Conservation (phyloP, 2,113 vertebrate species). For the Epinephelus moara region DNA sequence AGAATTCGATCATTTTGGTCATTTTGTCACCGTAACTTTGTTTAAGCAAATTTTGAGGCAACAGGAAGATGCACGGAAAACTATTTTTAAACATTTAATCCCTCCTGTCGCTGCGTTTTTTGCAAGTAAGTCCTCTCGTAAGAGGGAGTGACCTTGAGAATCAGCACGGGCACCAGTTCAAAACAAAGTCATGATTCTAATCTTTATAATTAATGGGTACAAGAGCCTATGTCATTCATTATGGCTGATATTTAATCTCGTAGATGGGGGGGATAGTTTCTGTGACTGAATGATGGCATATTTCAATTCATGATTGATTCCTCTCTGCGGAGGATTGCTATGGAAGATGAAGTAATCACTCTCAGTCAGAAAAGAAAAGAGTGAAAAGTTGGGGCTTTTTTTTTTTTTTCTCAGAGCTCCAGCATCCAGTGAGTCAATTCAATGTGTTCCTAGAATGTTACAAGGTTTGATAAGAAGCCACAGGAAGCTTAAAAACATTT, state of each 20-base stretch:
- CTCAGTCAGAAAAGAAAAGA: conserved; percentile 42
- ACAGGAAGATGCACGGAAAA: not conserved
- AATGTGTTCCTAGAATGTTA: conserved; percentile 3
- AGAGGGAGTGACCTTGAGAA: conserved; percentile 63
- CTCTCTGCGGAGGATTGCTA: conserved; percentile 35
- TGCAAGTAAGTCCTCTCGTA: conserved; percentile 7
- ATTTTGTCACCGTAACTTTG: conserved; percentile 3
- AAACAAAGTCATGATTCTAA: conserved; percentile 70
- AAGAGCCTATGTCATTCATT: conserved; percentile 70
- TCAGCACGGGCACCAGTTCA: conserved; percentile 36
- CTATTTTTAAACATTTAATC: conserved; percentile 3
- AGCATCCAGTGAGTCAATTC: conserved; percentile 37
- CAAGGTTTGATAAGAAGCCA: conserved; percentile 12
- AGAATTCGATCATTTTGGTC: conserved; percentile 23
- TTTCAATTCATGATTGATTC: conserved; percentile 71
- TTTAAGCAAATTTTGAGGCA: not conserved
- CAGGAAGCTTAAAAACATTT: conserved; percentile 14
- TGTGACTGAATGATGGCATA: conserved; percentile 63
- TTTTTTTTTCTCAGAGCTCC: conserved; percentile 10
- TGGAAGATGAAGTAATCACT: conserved; percentile 64
- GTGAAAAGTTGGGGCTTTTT: conserved; percentile 19
- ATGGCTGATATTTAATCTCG: conserved; percentile 68
- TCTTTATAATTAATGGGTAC: conserved; percentile 72
- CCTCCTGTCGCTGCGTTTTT: conserved; percentile 3
- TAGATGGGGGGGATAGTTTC: conserved; percentile 61